Evolutionary conservation across 2,797 vertebrate species (phyloP).

Genomic region (Tympanoctomys barrerae): DNA sequence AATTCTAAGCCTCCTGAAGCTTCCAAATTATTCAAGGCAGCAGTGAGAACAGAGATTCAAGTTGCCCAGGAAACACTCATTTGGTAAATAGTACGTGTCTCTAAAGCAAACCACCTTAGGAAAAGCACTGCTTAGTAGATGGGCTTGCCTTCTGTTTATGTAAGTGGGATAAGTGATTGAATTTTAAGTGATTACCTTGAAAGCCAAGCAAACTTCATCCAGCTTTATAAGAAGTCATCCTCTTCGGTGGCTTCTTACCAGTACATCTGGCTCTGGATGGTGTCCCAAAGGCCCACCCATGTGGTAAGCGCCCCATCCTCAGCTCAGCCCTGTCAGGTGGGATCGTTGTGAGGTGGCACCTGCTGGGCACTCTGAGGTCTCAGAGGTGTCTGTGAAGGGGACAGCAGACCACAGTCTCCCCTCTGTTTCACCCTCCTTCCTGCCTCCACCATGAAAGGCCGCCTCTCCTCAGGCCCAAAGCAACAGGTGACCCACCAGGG

Average conservation of each 20-base stretch:
- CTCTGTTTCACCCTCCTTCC: neutral
- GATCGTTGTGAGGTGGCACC: neutral
- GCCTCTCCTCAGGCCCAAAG: neutral
- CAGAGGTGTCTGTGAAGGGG: too few species aligned
- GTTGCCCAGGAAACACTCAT: neutral
- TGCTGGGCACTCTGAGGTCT: neutral
- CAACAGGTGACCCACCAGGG: neutral
- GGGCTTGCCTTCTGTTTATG: neutral
- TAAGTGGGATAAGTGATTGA: neutral
- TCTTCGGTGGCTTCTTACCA: conserved; percentile 27
- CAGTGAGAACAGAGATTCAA: neutral
- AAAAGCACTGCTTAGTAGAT: neutral
- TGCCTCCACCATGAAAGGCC: too few species aligned
- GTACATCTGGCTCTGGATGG: too few species aligned
- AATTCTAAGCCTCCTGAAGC: neutral
- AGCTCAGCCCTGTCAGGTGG: too few species aligned
- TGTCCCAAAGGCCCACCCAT: neutral
- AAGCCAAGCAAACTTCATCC: neutral
- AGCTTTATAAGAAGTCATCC: neutral
- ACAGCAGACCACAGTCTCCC: neutral
- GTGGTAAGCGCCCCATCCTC: too few species aligned
- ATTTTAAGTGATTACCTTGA: neutral
- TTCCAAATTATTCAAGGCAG: neutral
- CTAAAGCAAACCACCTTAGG: neutral
- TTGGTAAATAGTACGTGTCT: neutral